Evolutionary conservation across 2,797 vertebrate genomes (phyloP), one percentile per base, ranked within the genome.

Genomic region (Crossoptilon crossoptilon): DNA sequence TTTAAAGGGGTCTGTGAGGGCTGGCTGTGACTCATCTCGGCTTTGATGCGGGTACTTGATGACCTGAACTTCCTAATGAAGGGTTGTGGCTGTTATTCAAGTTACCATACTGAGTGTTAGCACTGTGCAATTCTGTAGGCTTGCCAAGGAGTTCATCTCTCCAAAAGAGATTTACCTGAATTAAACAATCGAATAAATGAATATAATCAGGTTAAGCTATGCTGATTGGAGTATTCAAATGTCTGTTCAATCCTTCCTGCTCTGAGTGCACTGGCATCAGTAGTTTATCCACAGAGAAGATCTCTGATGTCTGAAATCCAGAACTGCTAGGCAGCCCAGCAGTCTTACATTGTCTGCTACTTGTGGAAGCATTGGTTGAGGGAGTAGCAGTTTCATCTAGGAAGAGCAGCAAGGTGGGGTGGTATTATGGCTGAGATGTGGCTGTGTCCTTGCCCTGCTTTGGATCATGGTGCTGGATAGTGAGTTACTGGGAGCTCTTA

Each of bases 361-460:
- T 72, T 87, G 66, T 35, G 31, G 73, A n/a, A 85, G 67, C 48
- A 5, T 6, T 59, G 55, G 67, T 43, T 90, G 63, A 93, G 66
- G 92, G 60, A 67, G 24, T 11, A 71, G 66, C 10, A 29, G 12
- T 67, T 80, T 92, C 81, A 75, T 43, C 86, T 80, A 46, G 49
- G 75, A 64, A 79, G 89, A 48, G 48, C 64, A 15, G 77, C 17
- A 44, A 58, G 83, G 70, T 86, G 83, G 37, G 83, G 37, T 92
- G 85, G 85, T 89, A 49, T 69, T 58, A 55, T 95, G 95, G 93
- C 75, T 92, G 84, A 89, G 76, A 74, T 75, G 60, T 58, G 33
- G 93, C 29, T 66, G 63, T 81, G 83, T 86, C 83, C 55, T 79
- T 94, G 70, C 76, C 59, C 23, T 73, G 27, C 1, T 74, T 21